Percentiles rank a stretch among this genome's conserved stretches.
Conservation (phyloP, 1,140 invertebrate species). For the Musca vetustissima region DNA sequence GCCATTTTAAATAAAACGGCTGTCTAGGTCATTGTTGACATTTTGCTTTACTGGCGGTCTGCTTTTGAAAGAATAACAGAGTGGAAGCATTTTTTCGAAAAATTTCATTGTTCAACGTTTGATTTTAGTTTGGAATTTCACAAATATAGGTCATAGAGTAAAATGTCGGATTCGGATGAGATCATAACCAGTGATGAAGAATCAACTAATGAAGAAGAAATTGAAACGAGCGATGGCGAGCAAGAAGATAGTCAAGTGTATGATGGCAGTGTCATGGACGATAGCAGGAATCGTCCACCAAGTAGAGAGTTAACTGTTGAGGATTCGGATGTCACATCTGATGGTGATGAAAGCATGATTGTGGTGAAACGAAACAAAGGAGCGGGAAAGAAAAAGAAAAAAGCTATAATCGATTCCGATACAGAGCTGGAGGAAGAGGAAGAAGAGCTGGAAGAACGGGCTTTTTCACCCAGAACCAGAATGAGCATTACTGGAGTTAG, state of each 20-base stretch:
- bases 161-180: conserved; percentile 28
- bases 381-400: background rate
- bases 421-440: conserved; percentile 36
- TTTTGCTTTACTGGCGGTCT: no score
- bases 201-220: conserved; percentile 14
- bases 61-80: no score
- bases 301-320: conserved; percentile 20
- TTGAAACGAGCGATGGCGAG: background rate
- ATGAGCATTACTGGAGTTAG: conserved; percentile 52
- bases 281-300: background rate
- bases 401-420: conserved; percentile 15
- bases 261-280: background rate
- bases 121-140: background rate
- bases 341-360: conserved; percentile 19
- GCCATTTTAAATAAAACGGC: no score
- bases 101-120: background rate
- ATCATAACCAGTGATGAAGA: conserved; percentile 22
- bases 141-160: background rate
- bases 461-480: conserved; percentile 44
- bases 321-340: conserved; percentile 6
- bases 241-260: background rate
- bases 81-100: background rate
- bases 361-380: background rate
- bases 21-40: no score
- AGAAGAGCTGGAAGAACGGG: conserved; percentile 41